Evolutionary conservation across 2,888 invertebrate species (phyloP).

Genomic region (Euplexia lucipara): DNA sequence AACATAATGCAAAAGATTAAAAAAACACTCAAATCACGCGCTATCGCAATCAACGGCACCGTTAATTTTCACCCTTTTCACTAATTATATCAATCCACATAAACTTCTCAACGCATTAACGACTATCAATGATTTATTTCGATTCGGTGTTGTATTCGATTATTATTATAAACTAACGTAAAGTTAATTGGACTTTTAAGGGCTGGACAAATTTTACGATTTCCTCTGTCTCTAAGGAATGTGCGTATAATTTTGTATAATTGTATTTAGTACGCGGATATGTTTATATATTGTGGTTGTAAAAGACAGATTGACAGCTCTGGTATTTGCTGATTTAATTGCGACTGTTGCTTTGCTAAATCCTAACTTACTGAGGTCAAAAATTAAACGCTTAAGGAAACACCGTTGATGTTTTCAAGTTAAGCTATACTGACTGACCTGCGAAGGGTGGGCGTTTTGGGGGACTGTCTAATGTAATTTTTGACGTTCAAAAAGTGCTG

Average conservation of each 20-base stretch:
- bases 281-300: slow-evolving; percentile 37
- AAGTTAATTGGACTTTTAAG: slow-evolving; percentile 41
- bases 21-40: slow-evolving; percentile 11
- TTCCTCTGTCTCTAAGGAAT: slow-evolving; percentile 55
- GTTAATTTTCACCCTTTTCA: slow-evolving; percentile 36
- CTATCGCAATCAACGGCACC: slow-evolving; percentile 3
- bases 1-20: too few relatives aligned
- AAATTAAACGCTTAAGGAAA: slow-evolving; percentile 9
- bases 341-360: not conserved
- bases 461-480: too few relatives aligned
- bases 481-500: too few relatives aligned
- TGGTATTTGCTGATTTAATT: slow-evolving; percentile 22
- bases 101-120: slow-evolving; percentile 17
- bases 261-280: slow-evolving; percentile 48
- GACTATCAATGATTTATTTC: slow-evolving; percentile 27
- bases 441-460: too few relatives aligned
- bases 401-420: slow-evolving; percentile 10
- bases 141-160: slow-evolving; percentile 40
- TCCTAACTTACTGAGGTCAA: not conserved
- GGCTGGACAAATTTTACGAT: slow-evolving; percentile 53
- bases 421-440: too few relatives aligned
- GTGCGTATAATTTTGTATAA: slow-evolving; percentile 49
- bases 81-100: slow-evolving; percentile 29
- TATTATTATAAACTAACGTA: slow-evolving; percentile 41
- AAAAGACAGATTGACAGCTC: slow-evolving; percentile 32